phyloP scores from a whole-genome alignment of 1,140 invertebrate species.

The Ectropis grisescens region DNA sequence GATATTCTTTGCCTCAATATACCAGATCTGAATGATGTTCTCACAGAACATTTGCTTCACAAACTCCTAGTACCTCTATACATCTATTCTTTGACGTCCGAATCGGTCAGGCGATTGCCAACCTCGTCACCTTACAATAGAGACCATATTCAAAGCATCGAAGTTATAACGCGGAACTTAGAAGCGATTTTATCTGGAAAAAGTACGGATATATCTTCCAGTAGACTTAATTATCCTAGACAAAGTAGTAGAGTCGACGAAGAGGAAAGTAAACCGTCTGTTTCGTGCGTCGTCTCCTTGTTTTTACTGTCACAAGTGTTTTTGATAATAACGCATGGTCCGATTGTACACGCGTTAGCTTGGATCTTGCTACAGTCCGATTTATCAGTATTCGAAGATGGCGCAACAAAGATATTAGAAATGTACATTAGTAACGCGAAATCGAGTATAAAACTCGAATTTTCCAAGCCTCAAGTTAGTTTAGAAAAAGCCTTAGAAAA shows the following conservation, averaged over 20 bases:
- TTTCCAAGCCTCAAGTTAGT: constrained; percentile 72
- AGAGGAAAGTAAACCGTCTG: constrained; percentile 74
- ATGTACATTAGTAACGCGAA: constrained; percentile 74
- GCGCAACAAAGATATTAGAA: constrained; percentile 81
- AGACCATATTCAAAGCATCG: constrained; percentile 65
- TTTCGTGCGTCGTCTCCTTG: constrained; percentile 91
- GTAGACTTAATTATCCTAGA: constrained; percentile 42
- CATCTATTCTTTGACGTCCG: constrained; percentile 87
- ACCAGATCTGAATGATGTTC: constrained; percentile 92
- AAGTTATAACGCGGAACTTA: constrained; percentile 72
- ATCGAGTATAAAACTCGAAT: constrained; percentile 61
- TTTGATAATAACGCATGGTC: constrained; percentile 90
- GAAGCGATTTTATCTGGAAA: constrained; percentile 73
- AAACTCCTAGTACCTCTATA: constrained; percentile 95
- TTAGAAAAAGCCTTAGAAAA: constrained; percentile 74
- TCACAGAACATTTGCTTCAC: constrained; percentile 96
- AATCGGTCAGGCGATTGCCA: constrained; percentile 30
- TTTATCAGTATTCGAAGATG: constrained; percentile 77
- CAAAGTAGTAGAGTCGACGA: constrained; percentile 55
- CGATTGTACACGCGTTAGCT: constrained; percentile 89
- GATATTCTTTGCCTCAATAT: constrained; percentile 96
- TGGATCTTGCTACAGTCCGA: constrained; percentile 90
- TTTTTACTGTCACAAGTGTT: constrained; percentile 97
- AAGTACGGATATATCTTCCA: constrained; percentile 56
- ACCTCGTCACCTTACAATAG: constrained; percentile 43